phyloP scores from a whole-genome alignment of 2,113 vertebrate species.

The Phocoena sinus region DNA sequence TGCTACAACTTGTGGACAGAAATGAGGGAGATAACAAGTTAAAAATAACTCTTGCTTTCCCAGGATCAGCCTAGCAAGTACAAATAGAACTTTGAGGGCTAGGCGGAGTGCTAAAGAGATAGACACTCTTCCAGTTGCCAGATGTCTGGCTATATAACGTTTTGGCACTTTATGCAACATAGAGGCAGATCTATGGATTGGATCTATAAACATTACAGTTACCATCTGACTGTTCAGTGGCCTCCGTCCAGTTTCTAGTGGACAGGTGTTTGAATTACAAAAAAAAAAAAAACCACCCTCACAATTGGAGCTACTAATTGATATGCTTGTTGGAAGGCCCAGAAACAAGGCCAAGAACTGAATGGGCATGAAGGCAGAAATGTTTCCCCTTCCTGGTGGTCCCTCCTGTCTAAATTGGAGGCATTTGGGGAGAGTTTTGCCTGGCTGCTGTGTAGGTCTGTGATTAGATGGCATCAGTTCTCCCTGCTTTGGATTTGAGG shows the following conservation, averaged over 20 bases:
- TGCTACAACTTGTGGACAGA: conserved; percentile 57
- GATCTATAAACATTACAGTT: conserved; percentile 85
- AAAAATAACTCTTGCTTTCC: conserved; percentile 66
- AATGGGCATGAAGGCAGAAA: conserved; percentile 71
- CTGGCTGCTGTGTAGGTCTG: background rate
- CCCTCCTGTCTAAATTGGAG: conserved; percentile 44
- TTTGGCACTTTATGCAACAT: conserved; percentile 78
- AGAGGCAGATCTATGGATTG: conserved; percentile 82
- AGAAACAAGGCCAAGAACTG: conserved; percentile 75
- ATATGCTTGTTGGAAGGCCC: conserved; percentile 77
- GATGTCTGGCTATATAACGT: conserved; percentile 84
- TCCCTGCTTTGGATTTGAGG: background rate
- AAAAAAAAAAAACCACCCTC: conserved; percentile 59
- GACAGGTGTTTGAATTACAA: conserved; percentile 84
- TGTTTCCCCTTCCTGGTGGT: conserved; percentile 61
- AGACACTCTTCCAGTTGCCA: conserved; percentile 80
- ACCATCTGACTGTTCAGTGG: conserved; percentile 86
- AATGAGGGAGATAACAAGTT: conserved; percentile 51
- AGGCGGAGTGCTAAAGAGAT: conserved; percentile 77
- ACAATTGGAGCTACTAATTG: conserved; percentile 81
- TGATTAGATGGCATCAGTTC: conserved; percentile 46
- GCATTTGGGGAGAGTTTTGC: conserved; percentile 28
- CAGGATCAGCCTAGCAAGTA: conserved; percentile 54
- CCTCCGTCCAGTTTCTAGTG: conserved; percentile 80
- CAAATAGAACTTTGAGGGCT: conserved; percentile 74